Percentiles rank a stretch among this genome's conserved stretches.
These are phyloP conservation scores for Machaerirhynchus nigripectus DNA, from an alignment of 2,113 vertebrate genomes.

Conservation along the genomic window DNA sequence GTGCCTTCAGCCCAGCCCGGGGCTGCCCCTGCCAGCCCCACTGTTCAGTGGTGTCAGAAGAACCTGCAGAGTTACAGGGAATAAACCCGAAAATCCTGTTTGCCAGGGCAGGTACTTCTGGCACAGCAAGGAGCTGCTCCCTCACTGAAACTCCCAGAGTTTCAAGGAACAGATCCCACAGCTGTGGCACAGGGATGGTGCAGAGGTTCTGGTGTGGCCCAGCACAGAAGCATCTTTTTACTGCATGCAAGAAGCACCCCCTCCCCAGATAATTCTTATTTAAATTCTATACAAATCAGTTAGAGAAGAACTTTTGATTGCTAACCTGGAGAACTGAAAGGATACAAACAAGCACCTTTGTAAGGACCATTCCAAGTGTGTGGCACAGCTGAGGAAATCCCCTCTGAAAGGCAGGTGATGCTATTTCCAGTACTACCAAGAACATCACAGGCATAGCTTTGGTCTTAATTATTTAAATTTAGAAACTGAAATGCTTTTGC, in stretches of 20 bases:
- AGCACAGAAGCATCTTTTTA: neutral
- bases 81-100: neutral
- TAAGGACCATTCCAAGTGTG: too few relatives aligned
- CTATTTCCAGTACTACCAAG: neutral
- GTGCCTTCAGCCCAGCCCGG: neutral
- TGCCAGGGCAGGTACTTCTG: neutral
- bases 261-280: neutral
- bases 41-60: neutral
- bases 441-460: neutral
- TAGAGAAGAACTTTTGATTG: neutral
- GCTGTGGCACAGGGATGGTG: neutral
- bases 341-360: neutral
- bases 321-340: neutral
- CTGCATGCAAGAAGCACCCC: neutral
- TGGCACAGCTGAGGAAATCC: neutral
- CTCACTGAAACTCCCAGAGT: fast-evolving
- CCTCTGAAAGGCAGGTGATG: neutral
- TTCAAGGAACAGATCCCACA: neutral
- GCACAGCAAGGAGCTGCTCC: neutral
- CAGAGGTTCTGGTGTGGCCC: neutral
- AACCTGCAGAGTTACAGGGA: neutral
- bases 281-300: neutral
- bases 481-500: neutral
- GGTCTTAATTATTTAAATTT: neutral
- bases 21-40: neutral